Evolutionary conservation across 1,140 invertebrate species (phyloP).

Genomic region (Drosophila murphyi): DNA sequence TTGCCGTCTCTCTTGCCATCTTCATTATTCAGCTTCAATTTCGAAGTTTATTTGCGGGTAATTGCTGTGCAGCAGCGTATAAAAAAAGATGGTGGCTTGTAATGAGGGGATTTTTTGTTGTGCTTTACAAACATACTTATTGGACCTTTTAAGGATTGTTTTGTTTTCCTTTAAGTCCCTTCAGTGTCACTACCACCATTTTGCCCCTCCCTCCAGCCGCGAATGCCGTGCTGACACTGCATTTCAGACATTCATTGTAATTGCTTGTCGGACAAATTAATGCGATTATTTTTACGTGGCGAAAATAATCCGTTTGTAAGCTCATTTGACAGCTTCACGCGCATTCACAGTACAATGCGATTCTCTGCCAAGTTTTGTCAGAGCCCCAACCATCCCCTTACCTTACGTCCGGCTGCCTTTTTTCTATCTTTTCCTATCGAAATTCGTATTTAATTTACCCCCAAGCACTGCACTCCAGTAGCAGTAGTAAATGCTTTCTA

Average conservation of each 20-base stretch:
- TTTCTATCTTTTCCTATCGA: constrained; percentile 15
- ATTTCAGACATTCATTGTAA: constrained; percentile 48
- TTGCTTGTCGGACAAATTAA: constrained; percentile 69
- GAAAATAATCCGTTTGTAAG: constrained; percentile 64
- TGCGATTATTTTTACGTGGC: constrained; percentile 69
- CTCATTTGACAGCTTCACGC: constrained; percentile 66
- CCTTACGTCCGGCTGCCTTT: background rate
- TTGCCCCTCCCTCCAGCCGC: background rate
- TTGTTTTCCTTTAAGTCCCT: constrained; percentile 32
- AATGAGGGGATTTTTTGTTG: background rate
- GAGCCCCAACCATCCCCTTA: background rate
- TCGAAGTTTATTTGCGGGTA: constrained; percentile 48
- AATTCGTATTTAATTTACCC: constrained; percentile 25
- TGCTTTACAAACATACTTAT: constrained; percentile 14
- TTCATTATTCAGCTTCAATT: constrained; percentile 41
- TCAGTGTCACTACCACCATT: background rate
- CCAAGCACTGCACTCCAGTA: background rate
- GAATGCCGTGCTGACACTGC: constrained; percentile 8
- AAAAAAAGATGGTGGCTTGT: background rate
- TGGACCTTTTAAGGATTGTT: constrained; percentile 14
- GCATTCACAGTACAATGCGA: constrained; percentile 42
- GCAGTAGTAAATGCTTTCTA: constrained; percentile 26
- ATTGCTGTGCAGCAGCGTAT: constrained; percentile 40
- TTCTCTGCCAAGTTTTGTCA: constrained; percentile 23
- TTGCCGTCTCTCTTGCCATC: constrained; percentile 5